Evolutionary conservation across 2,888 invertebrate species (phyloP).

Genomic region (Agonopterix arenella): DNA sequence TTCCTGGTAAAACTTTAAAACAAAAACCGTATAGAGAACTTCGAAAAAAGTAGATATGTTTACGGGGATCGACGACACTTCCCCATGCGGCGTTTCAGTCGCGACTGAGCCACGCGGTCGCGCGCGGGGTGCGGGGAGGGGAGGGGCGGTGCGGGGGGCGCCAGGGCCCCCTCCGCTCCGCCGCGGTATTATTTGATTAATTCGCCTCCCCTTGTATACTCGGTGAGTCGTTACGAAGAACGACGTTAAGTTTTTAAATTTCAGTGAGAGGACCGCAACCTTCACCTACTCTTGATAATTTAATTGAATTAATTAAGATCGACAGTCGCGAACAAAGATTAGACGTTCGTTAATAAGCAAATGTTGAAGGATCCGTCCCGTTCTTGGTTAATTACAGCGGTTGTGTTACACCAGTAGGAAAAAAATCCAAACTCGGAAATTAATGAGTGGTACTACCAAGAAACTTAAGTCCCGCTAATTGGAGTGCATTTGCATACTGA

Average conservation of each 20-base stretch:
- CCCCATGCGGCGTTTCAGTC: constrained; percentile 65
- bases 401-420: constrained; percentile 36
- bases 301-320: constrained; percentile 72
- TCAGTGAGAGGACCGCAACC: constrained; percentile 68
- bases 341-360: constrained; percentile 71
- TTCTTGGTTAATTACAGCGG: constrained; percentile 62
- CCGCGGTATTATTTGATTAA: constrained; percentile 77
- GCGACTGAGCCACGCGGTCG: constrained; percentile 74
- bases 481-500: constrained; percentile 71
- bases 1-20: constrained; percentile 68
- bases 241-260: constrained; percentile 74
- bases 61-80: constrained; percentile 64
- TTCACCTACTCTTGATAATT: constrained; percentile 71
- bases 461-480: constrained; percentile 66
- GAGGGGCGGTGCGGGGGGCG: constrained; percentile 15
- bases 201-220: constrained; percentile 76
- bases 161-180: constrained; percentile 41
- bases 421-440: constrained; percentile 55
- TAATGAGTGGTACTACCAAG: constrained; percentile 68
- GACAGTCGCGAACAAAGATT: constrained; percentile 60
- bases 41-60: constrained; percentile 71
- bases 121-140: constrained; percentile 37
- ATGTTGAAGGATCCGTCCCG: constrained; percentile 53
- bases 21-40: constrained; percentile 68
- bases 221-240: constrained; percentile 70